Base-by-base conservation (phyloP, 35 echinoderm and acorn worm species). In the Diadema setosum region DNA sequence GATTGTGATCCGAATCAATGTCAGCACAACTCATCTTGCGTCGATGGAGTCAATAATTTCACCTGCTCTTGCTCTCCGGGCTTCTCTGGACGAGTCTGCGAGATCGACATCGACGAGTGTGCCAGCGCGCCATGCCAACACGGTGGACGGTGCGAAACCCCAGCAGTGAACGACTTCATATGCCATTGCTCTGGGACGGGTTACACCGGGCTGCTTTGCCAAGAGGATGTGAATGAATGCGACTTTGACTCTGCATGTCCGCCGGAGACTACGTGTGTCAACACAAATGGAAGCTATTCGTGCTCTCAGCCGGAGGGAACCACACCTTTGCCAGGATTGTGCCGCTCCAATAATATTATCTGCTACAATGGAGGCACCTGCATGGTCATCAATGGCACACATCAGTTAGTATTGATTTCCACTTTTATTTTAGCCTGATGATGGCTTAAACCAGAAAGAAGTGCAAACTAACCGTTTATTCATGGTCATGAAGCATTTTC, bases 141-240 rank as follows among this genome's bases (percentile, higher is more conserved):
- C 41, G 20, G 35, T 17, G 87, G 87, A 24, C 42, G 16, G 24
- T 90, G 87, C 42, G 20, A 29, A 16, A 80, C 65, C 50, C 9
- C 9, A 11, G 9, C 40, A 24, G n/a, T 67, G 18, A 42, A 75
- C 78, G 52, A 81, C 58, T 91, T 60, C 55, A 42, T n/a, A 26
- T 91, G 90, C 70, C 45, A 49, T 14, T 91, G 90, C 43, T 17
- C 18, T 39, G 33, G 32, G 11, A 56, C 67, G 18, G 73, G 73
- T 35, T 89, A 81, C 21, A 18, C 5, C 20, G 87, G 87, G 21
- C 30, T 0, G 3, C 1, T 26, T 0, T 89, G 87, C 21, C 30
- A 80, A 21, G 30, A 43, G 1, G 87, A 89, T 55, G 50, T 89
- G 1, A 75, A 89, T 63, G 87, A 89, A 60, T 89, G 87, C 46